Conservation (phyloP, 2,113 vertebrate species). For the Gnathonemus echidnorhynchus region DNA sequence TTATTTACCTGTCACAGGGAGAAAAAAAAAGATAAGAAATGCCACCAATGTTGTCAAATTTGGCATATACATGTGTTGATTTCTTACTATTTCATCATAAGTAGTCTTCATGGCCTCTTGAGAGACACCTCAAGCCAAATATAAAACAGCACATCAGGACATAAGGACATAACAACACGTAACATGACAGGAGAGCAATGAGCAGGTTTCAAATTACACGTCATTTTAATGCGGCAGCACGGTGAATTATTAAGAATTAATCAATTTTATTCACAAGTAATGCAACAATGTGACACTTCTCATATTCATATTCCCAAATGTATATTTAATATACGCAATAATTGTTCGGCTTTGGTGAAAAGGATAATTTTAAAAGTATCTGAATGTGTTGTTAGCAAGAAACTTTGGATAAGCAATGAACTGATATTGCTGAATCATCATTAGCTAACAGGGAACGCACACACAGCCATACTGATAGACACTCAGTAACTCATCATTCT, state of each 20-base stretch:
- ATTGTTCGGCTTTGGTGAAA: not conserved
- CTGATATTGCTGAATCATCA: not conserved
- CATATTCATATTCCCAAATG: not conserved
- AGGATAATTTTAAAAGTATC: not conserved
- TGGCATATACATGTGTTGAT: not conserved
- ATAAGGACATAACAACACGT: not conserved
- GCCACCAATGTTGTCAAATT: not conserved
- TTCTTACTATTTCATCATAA: constrained; percentile 1
- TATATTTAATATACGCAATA: not conserved
- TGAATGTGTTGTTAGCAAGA: not conserved
- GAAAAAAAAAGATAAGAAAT: not conserved
- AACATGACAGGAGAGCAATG: not conserved
- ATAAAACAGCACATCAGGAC: not conserved
- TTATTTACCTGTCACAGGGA: not conserved
- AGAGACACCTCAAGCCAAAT: not conserved
- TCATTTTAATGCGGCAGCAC: not conserved
- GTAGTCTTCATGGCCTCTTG: not conserved
- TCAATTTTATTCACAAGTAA: not conserved
- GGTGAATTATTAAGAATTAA: not conserved
- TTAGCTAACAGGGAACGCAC: not conserved
- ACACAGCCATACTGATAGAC: not conserved
- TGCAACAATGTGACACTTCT: not conserved
- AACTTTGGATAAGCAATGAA: not conserved
- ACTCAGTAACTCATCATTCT: not conserved
- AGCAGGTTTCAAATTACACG: not conserved